These are phyloP conservation scores for Laticauda laticaudata DNA, from an alignment of 2,113 vertebrate species.

Conservation along the genomic window DNA sequence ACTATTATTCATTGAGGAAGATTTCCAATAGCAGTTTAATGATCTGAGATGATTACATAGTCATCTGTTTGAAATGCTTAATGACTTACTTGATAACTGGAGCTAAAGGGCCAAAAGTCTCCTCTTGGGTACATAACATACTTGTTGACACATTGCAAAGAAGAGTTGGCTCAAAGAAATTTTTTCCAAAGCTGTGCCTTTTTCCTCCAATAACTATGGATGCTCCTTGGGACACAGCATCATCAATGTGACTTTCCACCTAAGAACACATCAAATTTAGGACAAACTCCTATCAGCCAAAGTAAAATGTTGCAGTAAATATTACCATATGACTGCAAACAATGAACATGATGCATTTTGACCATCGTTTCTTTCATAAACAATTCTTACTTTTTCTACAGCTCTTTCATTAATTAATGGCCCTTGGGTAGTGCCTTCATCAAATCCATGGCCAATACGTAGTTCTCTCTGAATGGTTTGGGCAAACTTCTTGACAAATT, in stretches of 20 bases:
- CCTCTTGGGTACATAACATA: constrained; percentile 89
- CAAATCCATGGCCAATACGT: constrained; percentile 83
- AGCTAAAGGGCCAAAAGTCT: constrained; percentile 92
- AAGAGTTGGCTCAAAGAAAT: constrained; percentile 93
- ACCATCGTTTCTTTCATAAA: neutral
- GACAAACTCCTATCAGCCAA: neutral
- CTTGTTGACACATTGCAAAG: constrained; percentile 80
- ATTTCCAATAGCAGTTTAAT: neutral
- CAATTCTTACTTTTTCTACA: constrained; percentile 83
- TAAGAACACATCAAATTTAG: constrained; percentile 52
- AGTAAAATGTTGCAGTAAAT: constrained; percentile 2
- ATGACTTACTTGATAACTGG: constrained; percentile 86
- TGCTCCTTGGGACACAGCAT: constrained; percentile 87
- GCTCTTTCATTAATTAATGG: constrained; percentile 91
- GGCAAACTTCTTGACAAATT: constrained; percentile 82
- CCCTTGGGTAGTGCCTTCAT: constrained; percentile 87
- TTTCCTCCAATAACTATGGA: constrained; percentile 82
- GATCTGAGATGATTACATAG: neutral
- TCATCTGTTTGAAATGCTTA: neutral
- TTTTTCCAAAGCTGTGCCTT: constrained; percentile 78
- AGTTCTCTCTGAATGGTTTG: constrained; percentile 81
- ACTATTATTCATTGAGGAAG: neutral
- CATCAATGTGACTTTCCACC: constrained; percentile 85
- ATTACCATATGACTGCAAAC: neutral
- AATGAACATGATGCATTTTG: neutral